Evolutionary conservation across 2,888 invertebrate species (phyloP), one percentile per base, ranked within the genome.

Genomic region (Polia nebulosa): DNA sequence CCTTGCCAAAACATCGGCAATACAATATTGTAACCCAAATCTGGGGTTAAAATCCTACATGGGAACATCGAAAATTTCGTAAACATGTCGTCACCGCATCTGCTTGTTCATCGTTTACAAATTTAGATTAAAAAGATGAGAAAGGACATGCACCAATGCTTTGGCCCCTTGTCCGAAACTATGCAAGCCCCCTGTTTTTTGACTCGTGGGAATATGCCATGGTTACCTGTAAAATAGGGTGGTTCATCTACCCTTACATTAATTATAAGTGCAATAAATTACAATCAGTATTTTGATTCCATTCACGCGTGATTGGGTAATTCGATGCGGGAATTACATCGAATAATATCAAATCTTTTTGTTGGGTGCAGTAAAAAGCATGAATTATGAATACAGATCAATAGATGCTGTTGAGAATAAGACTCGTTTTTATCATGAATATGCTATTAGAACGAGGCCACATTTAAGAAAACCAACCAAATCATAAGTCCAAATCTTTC

Each of bases 261-360:
- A 92, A 93, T 93, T 93, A 91, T 90, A 88, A 91, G 88, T 89
- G 91, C 92, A 90, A 95, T 94, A 95, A 94, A 93, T 95, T 92
- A 92, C 89, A 94, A 94, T 94, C 92, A 91, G 90, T 91, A 91
- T 93, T 93, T 92, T 91, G 91, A 92, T 92, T 87, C 84, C 81
- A 85, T 91, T 90, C 89, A 90, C 85, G 91, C 88, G 74, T 88
- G 90, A 92, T 93, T 91, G 85, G 89, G 86, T 87, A 84, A 89
- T 90, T 87, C 83, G 88, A 90, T 89, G 86, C 88, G 84, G 79
- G 86, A 79, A 83, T 87, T 84, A 83, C 57, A 58, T 65, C 44
- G 60, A 61, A 63, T 71, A 78, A 81, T 59, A 77, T 73, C 62
- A 73, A 78, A 81, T 58, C 36, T 61, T 51, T 59, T 65, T 78